Percentiles rank a stretch among this genome's conserved stretches.
Evolutionary conservation across 1,140 invertebrate species (phyloP).

Genomic region (Zaprionus ghesquierei): DNA sequence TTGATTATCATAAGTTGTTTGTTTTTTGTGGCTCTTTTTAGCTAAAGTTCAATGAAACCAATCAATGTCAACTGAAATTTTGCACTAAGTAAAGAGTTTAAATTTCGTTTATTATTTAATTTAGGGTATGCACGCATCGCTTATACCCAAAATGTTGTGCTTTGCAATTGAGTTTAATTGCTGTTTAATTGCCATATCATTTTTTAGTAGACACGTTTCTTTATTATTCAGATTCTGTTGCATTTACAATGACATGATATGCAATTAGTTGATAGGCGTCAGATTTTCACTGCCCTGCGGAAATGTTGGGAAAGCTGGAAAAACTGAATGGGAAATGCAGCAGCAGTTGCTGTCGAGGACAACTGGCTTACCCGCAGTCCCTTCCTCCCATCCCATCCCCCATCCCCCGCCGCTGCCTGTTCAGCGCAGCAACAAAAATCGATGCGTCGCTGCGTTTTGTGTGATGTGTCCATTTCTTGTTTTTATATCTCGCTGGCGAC

Average conservation of each 20-base stretch:
- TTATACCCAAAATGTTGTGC: background rate
- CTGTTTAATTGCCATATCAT: conserved; percentile 58
- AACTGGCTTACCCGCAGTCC: too few species aligned
- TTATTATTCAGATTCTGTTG: conserved; percentile 48
- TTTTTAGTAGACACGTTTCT: conserved; percentile 31
- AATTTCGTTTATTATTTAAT: background rate
- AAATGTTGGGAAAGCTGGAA: background rate
- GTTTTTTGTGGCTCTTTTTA: background rate
- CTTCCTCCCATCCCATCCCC: background rate
- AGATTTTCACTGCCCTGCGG: conserved; percentile 13
- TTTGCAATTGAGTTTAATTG: conserved; percentile 41
- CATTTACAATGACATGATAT: conserved; percentile 10
- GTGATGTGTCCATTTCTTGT: conserved; percentile 40
- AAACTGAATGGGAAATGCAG: conserved; percentile 17
- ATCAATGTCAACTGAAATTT: conserved; percentile 12
- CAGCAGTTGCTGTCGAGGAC: conserved; percentile 8
- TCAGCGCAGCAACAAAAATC: conserved; percentile 38
- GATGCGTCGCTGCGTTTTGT: conserved; percentile 41
- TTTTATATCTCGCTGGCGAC: background rate
- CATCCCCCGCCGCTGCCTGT: too few species aligned
- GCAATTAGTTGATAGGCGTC: conserved; percentile 17
- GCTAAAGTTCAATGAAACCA: conserved; percentile 4
- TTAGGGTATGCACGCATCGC: background rate
- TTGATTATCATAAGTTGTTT: conserved; percentile 14
- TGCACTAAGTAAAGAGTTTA: background rate